Evolutionary conservation across 2,888 invertebrate genomes (phyloP), one percentile per base, ranked within the genome.

Genomic region (Sarcophaga subvicina): DNA sequence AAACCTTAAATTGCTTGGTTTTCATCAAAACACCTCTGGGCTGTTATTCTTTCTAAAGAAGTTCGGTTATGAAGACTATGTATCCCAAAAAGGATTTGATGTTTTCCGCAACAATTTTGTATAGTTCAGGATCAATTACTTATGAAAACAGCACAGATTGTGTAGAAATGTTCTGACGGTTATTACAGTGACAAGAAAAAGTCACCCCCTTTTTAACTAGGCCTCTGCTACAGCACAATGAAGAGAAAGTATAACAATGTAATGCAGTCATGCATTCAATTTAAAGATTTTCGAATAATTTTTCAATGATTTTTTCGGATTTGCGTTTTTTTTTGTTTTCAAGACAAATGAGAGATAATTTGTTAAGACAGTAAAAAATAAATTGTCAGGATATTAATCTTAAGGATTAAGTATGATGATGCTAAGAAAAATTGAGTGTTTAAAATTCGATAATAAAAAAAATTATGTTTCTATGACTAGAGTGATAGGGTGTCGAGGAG

Each of bases 371-470:
- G 47, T 12, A 66, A 11, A 64, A 82, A 64, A 82, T 22, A 70
- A 69, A 75, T 82, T 71, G 11, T n/a, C 49, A 72, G 66, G 49
- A 72, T 62, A 78, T 83, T 83, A 83, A 78, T 83, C 66, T 71
- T 83, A 60, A 62, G 14, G 64, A 62, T 37, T 37, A 67, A 17
- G 4, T n/a, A 70, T 54, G 37, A 70, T 54, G 37, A 25, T 10
- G 25, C 45, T n/a, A 71, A 20, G 22, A 37, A 22, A 69, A 69
- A 49, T 37, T 60, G 59, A 59, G 59, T 25, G 49, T 54, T 75
- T 69, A 27, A 17, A 76, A 70, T 62, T 54, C 60, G 11, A n/a
- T 25, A 12, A 45, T 70, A 47, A 37, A 17, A n/a, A 66, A n/a
- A 11, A 25, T 25, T 45, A 6, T 72, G 20, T 72, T 37, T 2